Evolutionary conservation across 2,797 vertebrate genomes (phyloP).

Genomic region (Clarias pachynema): DNA sequence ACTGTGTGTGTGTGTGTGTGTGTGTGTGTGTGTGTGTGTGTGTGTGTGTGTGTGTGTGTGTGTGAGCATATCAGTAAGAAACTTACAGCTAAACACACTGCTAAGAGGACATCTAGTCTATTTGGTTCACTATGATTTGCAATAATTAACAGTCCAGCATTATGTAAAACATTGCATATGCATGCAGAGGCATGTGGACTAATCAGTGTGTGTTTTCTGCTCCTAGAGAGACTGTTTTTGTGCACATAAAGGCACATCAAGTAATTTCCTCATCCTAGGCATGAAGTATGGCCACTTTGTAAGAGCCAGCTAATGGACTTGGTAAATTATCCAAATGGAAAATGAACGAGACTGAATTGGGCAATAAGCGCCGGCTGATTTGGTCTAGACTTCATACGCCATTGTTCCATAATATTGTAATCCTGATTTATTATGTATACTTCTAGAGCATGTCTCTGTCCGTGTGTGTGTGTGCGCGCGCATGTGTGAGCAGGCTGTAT

Average conservation of each 20-base stretch:
- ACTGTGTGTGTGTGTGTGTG: slow-evolving; percentile 41
- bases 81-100: slow-evolving; percentile 32
- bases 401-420: slow-evolving; percentile 27
- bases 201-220: neutral
- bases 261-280: slow-evolving; percentile 22
- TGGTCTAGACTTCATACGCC: slow-evolving; percentile 17
- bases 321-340: slow-evolving; percentile 43
- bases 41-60: slow-evolving; percentile 38
- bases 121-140: slow-evolving; percentile 4
- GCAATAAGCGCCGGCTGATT: slow-evolving; percentile 9
- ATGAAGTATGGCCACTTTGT: slow-evolving; percentile 30
- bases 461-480: neutral
- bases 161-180: slow-evolving; percentile 12
- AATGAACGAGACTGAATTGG: slow-evolving; percentile 32
- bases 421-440: slow-evolving; percentile 25
- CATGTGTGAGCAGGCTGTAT: neutral
- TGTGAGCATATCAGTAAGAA: slow-evolving; percentile 35
- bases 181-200: neutral
- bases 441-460: slow-evolving; percentile 9
- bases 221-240: neutral
- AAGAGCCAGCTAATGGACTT: slow-evolving; percentile 32
- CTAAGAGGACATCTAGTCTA: slow-evolving; percentile 7
- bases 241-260: slow-evolving; percentile 13
- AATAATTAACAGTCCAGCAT: slow-evolving; percentile 7
- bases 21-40: slow-evolving; percentile 36